These are phyloP conservation scores for Sinocyclocheilus grahami DNA, from an alignment of 2,113 vertebrate genomes.

Conservation along the genomic window DNA sequence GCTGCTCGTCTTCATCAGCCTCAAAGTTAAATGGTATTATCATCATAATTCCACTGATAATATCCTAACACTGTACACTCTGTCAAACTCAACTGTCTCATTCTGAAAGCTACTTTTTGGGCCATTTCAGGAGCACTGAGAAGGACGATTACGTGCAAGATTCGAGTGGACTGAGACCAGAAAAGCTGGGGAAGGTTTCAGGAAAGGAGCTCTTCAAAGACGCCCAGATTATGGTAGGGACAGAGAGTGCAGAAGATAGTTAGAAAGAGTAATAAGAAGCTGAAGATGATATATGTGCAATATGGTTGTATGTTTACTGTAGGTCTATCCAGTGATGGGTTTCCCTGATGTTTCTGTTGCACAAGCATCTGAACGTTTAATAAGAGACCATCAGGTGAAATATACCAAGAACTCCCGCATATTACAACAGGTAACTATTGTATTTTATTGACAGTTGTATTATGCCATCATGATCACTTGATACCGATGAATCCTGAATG, in stretches of 20 bases:
- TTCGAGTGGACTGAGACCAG: slow-evolving; percentile 54
- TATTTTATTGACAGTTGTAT: background rate
- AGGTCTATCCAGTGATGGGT: slow-evolving; percentile 76
- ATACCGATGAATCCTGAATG: background rate
- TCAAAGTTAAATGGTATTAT: slow-evolving; percentile 74
- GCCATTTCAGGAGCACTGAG: slow-evolving; percentile 65
- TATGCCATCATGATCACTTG: background rate
- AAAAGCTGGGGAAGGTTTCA: slow-evolving; percentile 65
- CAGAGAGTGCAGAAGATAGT: background rate
- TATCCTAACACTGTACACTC: background rate
- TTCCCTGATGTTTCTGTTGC: slow-evolving; percentile 73
- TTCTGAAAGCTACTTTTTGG: background rate
- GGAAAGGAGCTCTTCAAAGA: slow-evolving; percentile 73
- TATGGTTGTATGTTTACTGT: slow-evolving; percentile 26
- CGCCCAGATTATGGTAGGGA: slow-evolving; percentile 68
- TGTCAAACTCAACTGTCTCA: background rate
- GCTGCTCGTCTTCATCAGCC: slow-evolving; percentile 64
- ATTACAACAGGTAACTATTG: slow-evolving; percentile 75
- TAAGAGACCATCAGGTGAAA: slow-evolving; percentile 74
- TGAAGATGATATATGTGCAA: background rate
- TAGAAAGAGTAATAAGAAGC: background rate
- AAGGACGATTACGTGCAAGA: slow-evolving; percentile 63
- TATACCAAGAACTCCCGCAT: slow-evolving; percentile 70
- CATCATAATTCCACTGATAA: background rate
- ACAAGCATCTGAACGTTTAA: slow-evolving; percentile 70